A percentile compares a stretch with the other conserved stretches of the same genome.
phyloP scores from a whole-genome alignment of 2,113 vertebrate genomes.

The Callipepla californica region DNA sequence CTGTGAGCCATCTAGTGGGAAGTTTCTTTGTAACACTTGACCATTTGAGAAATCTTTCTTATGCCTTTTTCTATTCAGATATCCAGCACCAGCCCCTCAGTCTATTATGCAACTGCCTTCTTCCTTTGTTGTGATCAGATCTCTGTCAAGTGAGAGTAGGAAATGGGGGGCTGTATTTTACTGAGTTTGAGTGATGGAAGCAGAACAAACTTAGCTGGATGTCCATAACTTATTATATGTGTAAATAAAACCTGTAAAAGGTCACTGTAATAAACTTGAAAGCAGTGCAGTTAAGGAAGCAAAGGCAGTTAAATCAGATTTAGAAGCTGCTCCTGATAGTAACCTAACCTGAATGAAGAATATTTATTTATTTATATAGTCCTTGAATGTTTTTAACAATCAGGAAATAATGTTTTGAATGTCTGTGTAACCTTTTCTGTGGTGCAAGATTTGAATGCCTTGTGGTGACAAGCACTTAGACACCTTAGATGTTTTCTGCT shows the following conservation, averaged over 20 bases:
- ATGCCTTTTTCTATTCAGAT: not conserved
- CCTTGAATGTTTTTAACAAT: not conserved
- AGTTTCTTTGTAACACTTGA: slow-evolving; percentile 14
- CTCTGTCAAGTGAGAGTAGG: not conserved
- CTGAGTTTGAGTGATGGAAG: not conserved
- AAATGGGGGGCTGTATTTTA: not conserved
- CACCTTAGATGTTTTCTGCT: not conserved
- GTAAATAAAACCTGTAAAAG: not conserved
- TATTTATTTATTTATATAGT: not conserved
- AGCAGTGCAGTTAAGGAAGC: not conserved
- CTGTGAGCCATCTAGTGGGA: slow-evolving; percentile 65
- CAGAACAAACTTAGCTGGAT: not conserved
- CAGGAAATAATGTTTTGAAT: not conserved
- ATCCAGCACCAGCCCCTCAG: not conserved
- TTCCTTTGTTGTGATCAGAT: not conserved
- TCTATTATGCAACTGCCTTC: not conserved
- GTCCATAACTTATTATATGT: not conserved
- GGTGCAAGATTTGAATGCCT: not conserved
- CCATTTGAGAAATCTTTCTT: not conserved
- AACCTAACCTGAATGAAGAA: not conserved
- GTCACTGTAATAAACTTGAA: not conserved
- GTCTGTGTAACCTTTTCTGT: not conserved
- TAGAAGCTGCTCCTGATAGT: not conserved
- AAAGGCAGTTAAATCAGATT: not conserved
- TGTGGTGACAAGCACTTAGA: accelerated